Evolutionary conservation across 1,140 invertebrate genomes (phyloP), one percentile per base, ranked within the genome.

Genomic region (Lordiphosa mommai): DNA sequence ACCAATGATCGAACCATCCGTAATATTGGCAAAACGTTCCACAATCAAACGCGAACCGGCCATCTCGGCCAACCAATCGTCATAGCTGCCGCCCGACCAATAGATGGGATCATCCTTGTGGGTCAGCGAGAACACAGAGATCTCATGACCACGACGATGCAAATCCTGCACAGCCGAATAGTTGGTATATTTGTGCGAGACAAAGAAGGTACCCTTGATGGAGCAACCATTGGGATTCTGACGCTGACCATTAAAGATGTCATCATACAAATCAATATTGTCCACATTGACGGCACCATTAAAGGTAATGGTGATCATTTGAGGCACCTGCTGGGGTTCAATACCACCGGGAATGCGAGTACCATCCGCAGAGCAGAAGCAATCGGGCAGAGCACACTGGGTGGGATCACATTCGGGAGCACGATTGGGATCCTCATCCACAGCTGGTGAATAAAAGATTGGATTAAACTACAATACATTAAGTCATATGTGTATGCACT

Each of bases 51-150:
- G 92, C 30, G 93, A 95, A n/a, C 97, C 97, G 20, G 96, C 96
- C 95, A 98, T 98, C 90, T 99, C 97, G 68, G 96, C 96, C 8
- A 97, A 90, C 96, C 96, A 98, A 86, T 97, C 95, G 72, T 98
- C 96, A 88, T 97, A 97, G 27, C 91, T 93, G 14, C 96, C 96
- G 33, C 94, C 92, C 2, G 93, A 92, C 96, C 96, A 98, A 90
- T 97, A 97, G 67, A 95, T 92, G 4, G 95, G 95, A 70, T 96
- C 95, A 71, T 97, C 95, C 86, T 96, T 96, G 90, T 96, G 95
- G 0, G 96, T 99, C 20, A 99, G 91, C 2, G 97, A 98, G 90
- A 98, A 98, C 1, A 97, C 94, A 0, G 94, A 93, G 70, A 99
- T 98, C 90, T 99, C 98, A 86, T 98, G 96, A 27, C 97, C 97